Evolutionary conservation across 1,140 invertebrate species (phyloP).

Genomic region (Sitodiplosis mosellana): DNA sequence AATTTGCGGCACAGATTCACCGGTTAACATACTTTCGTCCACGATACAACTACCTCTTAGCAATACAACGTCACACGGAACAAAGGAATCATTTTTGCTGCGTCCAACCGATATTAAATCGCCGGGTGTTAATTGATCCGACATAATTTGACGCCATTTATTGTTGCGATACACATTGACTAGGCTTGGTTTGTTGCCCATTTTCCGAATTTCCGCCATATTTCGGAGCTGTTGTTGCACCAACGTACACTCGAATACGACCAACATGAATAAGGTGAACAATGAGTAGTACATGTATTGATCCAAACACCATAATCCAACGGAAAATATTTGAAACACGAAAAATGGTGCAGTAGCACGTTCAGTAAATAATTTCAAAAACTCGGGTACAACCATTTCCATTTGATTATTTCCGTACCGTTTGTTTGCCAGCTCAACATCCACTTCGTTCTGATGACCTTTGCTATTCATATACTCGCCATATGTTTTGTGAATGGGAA

Average conservation of each 20-base stretch:
- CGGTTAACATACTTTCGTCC: conserved; percentile 93
- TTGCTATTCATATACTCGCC: conserved; percentile 68
- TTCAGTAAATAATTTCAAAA: conserved; percentile 91
- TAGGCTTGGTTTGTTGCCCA: conserved; percentile 94
- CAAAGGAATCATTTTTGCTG: conserved; percentile 72
- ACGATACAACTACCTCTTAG: conserved; percentile 89
- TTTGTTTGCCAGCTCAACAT: conserved; percentile 50
- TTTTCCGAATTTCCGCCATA: conserved; percentile 99
- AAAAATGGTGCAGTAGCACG: conserved; percentile 98
- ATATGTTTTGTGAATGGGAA: conserved; percentile 55
- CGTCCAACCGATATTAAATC: conserved; percentile 91
- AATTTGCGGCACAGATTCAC: conserved; percentile 98
- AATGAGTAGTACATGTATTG: conserved; percentile 97
- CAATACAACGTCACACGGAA: conserved; percentile 93
- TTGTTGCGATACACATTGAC: conserved; percentile 88
- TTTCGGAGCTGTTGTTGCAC: conserved; percentile 96
- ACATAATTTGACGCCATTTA: conserved; percentile 75
- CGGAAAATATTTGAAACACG: conserved; percentile 90
- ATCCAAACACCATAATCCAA: conserved; percentile 95
- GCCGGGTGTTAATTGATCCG: conserved; percentile 81
- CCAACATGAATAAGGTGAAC: conserved; percentile 93
- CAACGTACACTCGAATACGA: conserved; percentile 94
- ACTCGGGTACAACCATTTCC: conserved; percentile 79
- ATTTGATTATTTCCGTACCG: conserved; percentile 82
- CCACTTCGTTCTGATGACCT: conserved; percentile 67